A percentile compares a stretch with the other conserved stretches of the same genome.
phyloP scores from a whole-genome alignment of 2,113 vertebrate species.

The Dendropsophus ebraccatus region DNA sequence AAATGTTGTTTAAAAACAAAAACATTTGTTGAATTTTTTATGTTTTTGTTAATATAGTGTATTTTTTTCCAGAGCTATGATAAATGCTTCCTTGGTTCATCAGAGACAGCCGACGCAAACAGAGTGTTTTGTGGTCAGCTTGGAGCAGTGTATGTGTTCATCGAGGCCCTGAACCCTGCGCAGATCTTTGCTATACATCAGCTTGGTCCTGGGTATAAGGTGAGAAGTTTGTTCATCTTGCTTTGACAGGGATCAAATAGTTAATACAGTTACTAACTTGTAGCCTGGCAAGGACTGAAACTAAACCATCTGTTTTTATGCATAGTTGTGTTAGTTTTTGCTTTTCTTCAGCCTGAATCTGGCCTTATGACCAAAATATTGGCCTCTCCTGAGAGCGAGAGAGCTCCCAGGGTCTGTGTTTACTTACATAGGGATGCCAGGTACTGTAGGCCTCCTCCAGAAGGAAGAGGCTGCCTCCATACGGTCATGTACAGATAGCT shows the following conservation, averaged over 20 bases:
- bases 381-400: too few species aligned
- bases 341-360: too few species aligned
- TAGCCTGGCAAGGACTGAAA: not conserved
- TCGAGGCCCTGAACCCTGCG: conserved; percentile 94
- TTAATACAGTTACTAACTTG: not conserved
- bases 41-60: not conserved
- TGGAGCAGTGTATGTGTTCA: conserved; percentile 94
- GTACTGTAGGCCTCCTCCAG: too few species aligned
- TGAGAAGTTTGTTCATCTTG: conserved; percentile 64
- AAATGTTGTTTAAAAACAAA: too few species aligned
- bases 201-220: conserved; percentile 95
- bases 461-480: too few species aligned
- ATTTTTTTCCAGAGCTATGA: conserved; percentile 87
- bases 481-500: too few species aligned
- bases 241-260: not conserved
- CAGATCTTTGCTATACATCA: conserved; percentile 99
- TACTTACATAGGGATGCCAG: too few species aligned
- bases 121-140: conserved; percentile 96
- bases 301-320: too few species aligned
- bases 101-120: conserved; percentile 95
- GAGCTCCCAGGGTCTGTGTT: too few species aligned
- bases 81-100: conserved; percentile 98
- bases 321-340: too few species aligned
- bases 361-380: too few species aligned
- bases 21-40: not conserved